Evolutionary conservation across 2,888 invertebrate genomes (phyloP).

Genomic region (Dryobota labecula): DNA sequence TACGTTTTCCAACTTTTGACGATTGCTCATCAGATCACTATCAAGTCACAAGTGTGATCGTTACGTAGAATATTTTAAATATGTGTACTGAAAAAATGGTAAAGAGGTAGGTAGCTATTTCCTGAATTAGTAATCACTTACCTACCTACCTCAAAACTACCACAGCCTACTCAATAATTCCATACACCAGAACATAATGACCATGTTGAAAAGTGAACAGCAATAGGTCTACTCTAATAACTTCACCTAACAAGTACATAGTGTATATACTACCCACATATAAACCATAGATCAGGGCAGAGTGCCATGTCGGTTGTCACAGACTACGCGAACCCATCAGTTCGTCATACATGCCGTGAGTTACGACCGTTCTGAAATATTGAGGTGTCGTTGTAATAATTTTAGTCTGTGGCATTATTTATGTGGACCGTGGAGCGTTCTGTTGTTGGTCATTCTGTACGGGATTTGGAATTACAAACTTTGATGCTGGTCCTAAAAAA

Average conservation of each 20-base stretch:
- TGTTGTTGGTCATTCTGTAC: neutral
- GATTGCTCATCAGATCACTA: neutral
- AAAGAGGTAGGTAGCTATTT: neutral
- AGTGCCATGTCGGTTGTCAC: slow-evolving; percentile 6
- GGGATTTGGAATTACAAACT: neutral
- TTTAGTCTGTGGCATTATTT: neutral
- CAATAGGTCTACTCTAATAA: slow-evolving; percentile 17
- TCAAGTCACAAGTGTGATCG: too few species aligned
- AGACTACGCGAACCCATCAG: slow-evolving; percentile 20
- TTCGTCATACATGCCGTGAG: slow-evolving; percentile 24
- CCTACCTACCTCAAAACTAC: too few species aligned
- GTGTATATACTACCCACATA: neutral
- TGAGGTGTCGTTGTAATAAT: slow-evolving; percentile 21
- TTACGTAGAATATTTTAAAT: neutral
- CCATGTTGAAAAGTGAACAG: slow-evolving; percentile 19
- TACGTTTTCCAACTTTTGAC: neutral
- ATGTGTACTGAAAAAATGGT: too few species aligned
- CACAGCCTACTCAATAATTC: neutral
- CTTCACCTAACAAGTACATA: slow-evolving; percentile 1
- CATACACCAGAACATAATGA: neutral
- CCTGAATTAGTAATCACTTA: neutral
- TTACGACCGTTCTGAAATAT: slow-evolving; percentile 29
- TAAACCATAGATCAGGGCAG: slow-evolving; percentile 37
- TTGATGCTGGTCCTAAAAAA: neutral
- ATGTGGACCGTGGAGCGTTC: neutral